Base-by-base conservation (phyloP, 2,888 invertebrate genomes). In the Oscheius sp. region DNA sequence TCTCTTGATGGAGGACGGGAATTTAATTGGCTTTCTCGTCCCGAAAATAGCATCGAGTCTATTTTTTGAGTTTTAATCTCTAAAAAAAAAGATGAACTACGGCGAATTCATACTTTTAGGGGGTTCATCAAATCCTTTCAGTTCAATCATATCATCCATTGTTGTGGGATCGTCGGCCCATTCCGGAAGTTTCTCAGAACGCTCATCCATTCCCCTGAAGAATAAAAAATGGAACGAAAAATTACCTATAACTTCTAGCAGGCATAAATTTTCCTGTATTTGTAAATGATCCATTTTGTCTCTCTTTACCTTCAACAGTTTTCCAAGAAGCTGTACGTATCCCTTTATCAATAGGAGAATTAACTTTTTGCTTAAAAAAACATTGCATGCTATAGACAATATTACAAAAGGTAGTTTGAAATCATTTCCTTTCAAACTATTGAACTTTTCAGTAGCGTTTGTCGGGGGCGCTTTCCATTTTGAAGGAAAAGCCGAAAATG, bases 111-210 rank as follows among this genome's bases (percentile, higher is more conserved):
- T 22, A 74, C 74, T 76, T 51, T 79, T 80, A 2, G n/a, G 26
- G 1, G 80, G 80, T 20, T 85, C 85, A 24, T 85, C 84, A 56
- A 85, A 86, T 62, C 85, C 85, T 41, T 74, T 76, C 57, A 85
- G 69, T 64, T 85, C 84, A 41, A 85, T 85, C 73, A 82, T 75
- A 62, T 85, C 85, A 26, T 79, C 76, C 71, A 81, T 78, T n/a
- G 80, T 80, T 3, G 77, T 75, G n/a, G 85, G 84, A 44, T 83
- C 84, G 28, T 83, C 84, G 38, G 84, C 75, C 85, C 85, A 85
- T 67, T 86, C 85, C 6, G 85, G 85, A n/a, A 84, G 61, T 47
- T 72, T 75, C 66, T 85, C 83, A 5, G 63, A 67, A 47, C 77
- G 73, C 2, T 77, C 77, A 32, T 71, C 71, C 30, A 33, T 57